Evolutionary conservation across 2,888 invertebrate species (phyloP), one percentile per base, ranked within the genome.

Genomic region (Drosophila falleni): DNA sequence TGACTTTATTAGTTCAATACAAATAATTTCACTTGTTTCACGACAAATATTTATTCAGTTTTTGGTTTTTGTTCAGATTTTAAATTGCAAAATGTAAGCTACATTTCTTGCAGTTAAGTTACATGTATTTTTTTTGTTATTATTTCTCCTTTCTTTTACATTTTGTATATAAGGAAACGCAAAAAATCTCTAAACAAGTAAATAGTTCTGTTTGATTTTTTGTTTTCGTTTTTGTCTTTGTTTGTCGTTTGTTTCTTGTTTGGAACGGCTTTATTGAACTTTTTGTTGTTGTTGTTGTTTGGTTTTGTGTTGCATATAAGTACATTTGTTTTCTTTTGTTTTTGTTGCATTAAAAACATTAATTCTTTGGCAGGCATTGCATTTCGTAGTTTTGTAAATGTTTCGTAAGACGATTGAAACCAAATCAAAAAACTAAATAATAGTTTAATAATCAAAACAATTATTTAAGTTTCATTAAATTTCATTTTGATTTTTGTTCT

Each of bases 291-390:
- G 81, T 81, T 80, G 80, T 80, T 85, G 81, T 78, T 82, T 68
- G 59, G 49, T 66, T 69, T 76, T 75, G 63, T 73, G 51, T 82
- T 85, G 78, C 77, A 70, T 85, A 78, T 82, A 81, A 79, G 74
- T 78, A 74, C 59, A 69, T 78, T 78, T 49, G 74, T 77, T 75
- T 71, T 77, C 11, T 23, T 58, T 76, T 73, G 68, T 75, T 71
- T 78, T 83, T 74, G 49, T 80, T 84, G 81, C 77, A 56, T 80
- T 81, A 75, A 86, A 80, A 83, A 87, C 87, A 80, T 84, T 84
- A 81, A 84, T 87, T 84, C 84, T 86, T 85, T 91, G 91, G 91
- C 91, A 91, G 91, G 91, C 90, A 90, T 90, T 89, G 80, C 89
- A 90, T 91, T 91, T 90, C 91, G 86, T 89, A 86, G 80, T 90